phyloP scores from a whole-genome alignment of 2,113 vertebrate species.

The Spilogale gracilis region DNA sequence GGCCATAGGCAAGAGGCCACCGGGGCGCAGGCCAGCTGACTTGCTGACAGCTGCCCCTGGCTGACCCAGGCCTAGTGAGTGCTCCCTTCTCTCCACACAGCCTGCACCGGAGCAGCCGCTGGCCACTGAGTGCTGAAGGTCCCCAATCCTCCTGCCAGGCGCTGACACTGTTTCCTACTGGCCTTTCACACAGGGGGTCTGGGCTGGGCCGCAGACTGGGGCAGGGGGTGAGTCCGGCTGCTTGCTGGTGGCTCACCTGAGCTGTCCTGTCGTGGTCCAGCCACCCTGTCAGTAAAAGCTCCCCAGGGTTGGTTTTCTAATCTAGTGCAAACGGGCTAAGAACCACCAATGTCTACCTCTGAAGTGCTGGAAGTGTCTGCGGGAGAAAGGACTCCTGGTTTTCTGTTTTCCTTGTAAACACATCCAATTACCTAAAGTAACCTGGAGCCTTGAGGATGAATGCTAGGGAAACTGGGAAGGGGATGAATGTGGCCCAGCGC shows the following conservation, averaged over 20 bases:
- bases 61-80: not conserved
- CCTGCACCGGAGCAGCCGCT: not conserved
- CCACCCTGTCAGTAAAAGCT: not conserved
- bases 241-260: not conserved
- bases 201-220: not conserved
- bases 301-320: not conserved
- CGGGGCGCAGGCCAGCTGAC: not conserved
- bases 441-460: not conserved
- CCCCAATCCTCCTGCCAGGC: not conserved
- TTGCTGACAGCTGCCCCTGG: constrained; percentile 17
- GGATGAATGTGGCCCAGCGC: not conserved
- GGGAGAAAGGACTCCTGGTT: not conserved
- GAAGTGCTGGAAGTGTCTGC: not conserved
- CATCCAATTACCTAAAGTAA: not conserved
- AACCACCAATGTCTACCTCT: not conserved
- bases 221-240: not conserved
- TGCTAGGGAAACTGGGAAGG: not conserved
- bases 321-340: not conserved
- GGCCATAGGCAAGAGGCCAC: constrained; percentile 15
- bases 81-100: not conserved
- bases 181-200: not conserved
- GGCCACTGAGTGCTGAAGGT: not conserved
- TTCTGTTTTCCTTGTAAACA: constrained; percentile 24
- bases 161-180: not conserved
- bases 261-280: not conserved